Conservation (phyloP, 2,797 vertebrate genomes). For the Acestrorhynchus altus region DNA sequence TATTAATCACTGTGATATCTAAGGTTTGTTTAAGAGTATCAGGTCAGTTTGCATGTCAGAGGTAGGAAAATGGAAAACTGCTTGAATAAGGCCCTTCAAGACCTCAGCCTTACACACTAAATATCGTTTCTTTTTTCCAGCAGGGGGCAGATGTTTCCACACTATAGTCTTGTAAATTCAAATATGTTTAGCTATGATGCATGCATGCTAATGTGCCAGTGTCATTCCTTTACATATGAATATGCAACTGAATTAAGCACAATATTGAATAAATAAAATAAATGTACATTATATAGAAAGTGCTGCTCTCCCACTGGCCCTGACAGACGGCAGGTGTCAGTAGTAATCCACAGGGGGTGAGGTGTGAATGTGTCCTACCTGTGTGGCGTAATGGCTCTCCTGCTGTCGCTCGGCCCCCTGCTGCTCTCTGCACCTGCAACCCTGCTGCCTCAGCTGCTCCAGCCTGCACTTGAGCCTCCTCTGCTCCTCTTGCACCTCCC, state of each 20-base stretch:
- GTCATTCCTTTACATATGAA: not conserved
- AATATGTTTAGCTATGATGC: not conserved
- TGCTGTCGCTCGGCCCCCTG: conserved; percentile 78
- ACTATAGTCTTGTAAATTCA: not conserved
- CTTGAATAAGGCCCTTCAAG: not conserved
- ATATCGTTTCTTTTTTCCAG: not conserved
- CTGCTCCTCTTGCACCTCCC: conserved; percentile 79
- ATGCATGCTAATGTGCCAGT: not conserved
- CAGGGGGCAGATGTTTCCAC: conserved; percentile 15
- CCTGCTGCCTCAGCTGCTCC: conserved; percentile 84
- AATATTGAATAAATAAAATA: no score
- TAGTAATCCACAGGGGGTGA: not conserved
- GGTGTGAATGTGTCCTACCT: conserved; percentile 73
- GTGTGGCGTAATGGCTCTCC: conserved; percentile 84
- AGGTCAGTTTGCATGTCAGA: not conserved
- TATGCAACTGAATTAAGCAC: not conserved
- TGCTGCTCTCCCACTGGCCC: not conserved
- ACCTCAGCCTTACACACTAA: not conserved
- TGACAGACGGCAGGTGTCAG: not conserved
- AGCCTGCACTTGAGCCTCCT: conserved; percentile 82
- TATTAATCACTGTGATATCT: not conserved
- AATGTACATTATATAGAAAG: no score
- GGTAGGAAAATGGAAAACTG: not conserved
- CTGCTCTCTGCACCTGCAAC: conserved; percentile 77
- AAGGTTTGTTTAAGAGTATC: not conserved